Evolutionary conservation across 1,140 invertebrate species (phyloP).

Genomic region (Trichonephila clavipes): DNA sequence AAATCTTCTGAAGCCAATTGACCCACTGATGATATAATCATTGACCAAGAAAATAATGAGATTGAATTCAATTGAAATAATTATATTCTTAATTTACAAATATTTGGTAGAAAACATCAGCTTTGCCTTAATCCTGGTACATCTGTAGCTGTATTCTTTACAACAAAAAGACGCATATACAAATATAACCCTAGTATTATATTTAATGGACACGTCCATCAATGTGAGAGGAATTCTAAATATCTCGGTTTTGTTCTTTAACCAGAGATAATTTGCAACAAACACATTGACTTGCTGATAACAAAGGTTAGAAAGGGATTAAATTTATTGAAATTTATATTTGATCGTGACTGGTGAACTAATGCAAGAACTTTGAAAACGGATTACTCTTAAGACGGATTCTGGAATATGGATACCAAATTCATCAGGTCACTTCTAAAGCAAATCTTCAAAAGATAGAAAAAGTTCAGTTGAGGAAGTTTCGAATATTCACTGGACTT

Average conservation of each 20-base stretch:
- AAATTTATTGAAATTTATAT: neutral
- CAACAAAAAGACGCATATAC: neutral
- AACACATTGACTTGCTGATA: neutral
- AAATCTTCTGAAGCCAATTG: too few relatives aligned
- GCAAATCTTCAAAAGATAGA: too few relatives aligned
- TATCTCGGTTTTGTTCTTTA: constrained; percentile 4
- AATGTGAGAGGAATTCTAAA: neutral
- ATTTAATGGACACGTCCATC: neutral
- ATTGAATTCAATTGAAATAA: too few relatives aligned
- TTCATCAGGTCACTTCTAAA: too few relatives aligned
- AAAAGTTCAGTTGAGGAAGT: too few relatives aligned
- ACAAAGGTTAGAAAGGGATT: neutral
- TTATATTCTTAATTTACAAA: too few relatives aligned
- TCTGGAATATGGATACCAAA: too few relatives aligned
- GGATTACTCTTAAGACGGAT: too few relatives aligned
- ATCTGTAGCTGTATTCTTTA: neutral
- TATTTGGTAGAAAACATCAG: too few relatives aligned
- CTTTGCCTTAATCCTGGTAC: neutral
- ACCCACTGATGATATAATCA: too few relatives aligned
- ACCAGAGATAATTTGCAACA: neutral
- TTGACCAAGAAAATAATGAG: too few relatives aligned
- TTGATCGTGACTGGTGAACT: neutral
- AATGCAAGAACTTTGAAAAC: neutral
- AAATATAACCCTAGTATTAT: neutral
- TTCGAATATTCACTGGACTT: too few relatives aligned